phyloP scores from a whole-genome alignment of 2,888 invertebrate species.

The Aphodius granarius region DNA sequence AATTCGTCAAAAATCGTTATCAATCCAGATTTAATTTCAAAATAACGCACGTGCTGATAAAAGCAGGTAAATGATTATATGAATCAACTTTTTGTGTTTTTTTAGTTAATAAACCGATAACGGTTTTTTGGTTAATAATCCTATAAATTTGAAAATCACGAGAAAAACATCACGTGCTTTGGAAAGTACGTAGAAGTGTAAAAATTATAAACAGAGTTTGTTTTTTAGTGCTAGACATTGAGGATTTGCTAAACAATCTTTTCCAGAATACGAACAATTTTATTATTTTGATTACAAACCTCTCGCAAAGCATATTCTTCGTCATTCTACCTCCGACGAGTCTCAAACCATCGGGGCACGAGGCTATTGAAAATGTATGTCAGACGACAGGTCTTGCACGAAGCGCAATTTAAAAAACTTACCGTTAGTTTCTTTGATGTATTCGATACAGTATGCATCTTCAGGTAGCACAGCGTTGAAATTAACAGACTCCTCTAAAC shows the following conservation, averaged over 20 bases:
- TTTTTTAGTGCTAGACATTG: too few relatives aligned
- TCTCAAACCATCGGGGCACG: neutral
- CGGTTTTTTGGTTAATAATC: neutral
- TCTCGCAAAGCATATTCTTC: neutral
- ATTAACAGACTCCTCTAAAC: slow-evolving; percentile 54
- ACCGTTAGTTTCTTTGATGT: slow-evolving; percentile 53
- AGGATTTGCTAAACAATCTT: too few relatives aligned
- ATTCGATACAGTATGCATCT: slow-evolving; percentile 55
- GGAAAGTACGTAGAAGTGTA: neutral
- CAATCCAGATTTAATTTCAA: too few relatives aligned
- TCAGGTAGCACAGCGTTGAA: slow-evolving; percentile 51
- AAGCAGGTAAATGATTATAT: too few relatives aligned
- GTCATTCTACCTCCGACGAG: neutral
- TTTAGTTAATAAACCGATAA: neutral
- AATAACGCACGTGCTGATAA: too few relatives aligned
- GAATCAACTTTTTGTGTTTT: too few relatives aligned
- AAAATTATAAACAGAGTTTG: too few relatives aligned
- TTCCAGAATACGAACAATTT: too few relatives aligned
- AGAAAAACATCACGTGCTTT: too few relatives aligned
- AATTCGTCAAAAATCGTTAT: too few relatives aligned
- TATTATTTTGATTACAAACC: too few relatives aligned
- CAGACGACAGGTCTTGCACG: neutral
- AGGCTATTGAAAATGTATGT: neutral
- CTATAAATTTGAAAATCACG: neutral
- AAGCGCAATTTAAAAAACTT: slow-evolving; percentile 35